phyloP scores from a whole-genome alignment of 2,888 invertebrate genomes.

The Dynastes tityus region DNA sequence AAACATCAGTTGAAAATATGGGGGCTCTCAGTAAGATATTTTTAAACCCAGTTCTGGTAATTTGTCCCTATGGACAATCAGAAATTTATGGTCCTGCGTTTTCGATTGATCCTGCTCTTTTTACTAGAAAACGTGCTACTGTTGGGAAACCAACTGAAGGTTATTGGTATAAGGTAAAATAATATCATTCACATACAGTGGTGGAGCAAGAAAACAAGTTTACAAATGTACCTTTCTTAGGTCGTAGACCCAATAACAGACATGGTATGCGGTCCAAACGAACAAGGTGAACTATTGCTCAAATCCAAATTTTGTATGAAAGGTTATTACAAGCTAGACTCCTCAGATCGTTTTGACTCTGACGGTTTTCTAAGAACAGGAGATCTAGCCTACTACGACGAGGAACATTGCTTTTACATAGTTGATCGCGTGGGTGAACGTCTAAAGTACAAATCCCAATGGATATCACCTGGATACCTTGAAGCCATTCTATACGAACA shows the following conservation, averaged over 20 bases:
- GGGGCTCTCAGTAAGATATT: constrained; percentile 5
- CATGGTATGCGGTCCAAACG: constrained; percentile 69
- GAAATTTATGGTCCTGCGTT: constrained; percentile 14
- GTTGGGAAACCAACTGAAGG: not conserved
- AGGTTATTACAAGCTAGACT: constrained; percentile 71
- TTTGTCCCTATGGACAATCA: constrained; percentile 35
- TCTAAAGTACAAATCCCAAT: constrained; percentile 71
- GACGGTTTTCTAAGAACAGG: constrained; percentile 73
- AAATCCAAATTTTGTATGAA: constrained; percentile 67
- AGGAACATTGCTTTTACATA: constrained; percentile 70
- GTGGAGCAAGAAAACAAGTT: not conserved
- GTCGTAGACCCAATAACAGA: constrained; percentile 67
- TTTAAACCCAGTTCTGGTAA: not conserved
- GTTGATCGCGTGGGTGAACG: constrained; percentile 72
- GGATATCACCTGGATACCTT: constrained; percentile 67
- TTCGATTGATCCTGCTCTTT: not conserved
- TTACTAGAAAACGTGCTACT: not conserved
- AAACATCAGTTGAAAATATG: constrained; percentile 26
- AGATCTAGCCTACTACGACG: constrained; percentile 72
- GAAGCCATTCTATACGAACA: constrained; percentile 62
- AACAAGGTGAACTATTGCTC: constrained; percentile 72
- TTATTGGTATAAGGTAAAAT: constrained; percentile 25
- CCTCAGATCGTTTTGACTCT: constrained; percentile 68
- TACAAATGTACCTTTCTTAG: constrained; percentile 5
- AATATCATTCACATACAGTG: not conserved